These are phyloP conservation scores for Tenualosa thibaudeaui DNA, from an alignment of 2,797 vertebrate species.

Conservation along the genomic window DNA sequence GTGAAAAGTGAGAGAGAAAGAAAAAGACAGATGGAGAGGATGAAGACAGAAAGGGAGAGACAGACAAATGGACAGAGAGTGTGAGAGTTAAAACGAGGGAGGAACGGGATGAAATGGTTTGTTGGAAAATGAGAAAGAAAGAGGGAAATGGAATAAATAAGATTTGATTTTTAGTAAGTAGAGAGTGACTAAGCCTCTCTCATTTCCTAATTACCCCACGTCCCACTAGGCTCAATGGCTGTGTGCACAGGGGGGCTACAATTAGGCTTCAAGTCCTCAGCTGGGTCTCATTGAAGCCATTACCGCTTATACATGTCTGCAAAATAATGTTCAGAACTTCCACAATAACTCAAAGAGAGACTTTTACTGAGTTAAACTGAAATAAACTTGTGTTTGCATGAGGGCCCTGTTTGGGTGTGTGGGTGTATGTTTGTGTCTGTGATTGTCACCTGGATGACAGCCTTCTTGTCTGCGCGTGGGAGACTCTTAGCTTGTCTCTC, in stretches of 20 bases:
- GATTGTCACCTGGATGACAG: slow-evolving; percentile 89
- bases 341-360: not conserved
- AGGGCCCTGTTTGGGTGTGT: not conserved
- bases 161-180: not conserved
- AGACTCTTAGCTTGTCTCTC: slow-evolving; percentile 94
- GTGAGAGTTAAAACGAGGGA: not conserved
- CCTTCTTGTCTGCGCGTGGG: slow-evolving; percentile 94
- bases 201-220: not conserved
- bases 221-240: not conserved
- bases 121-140: not conserved
- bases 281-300: not conserved
- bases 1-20: too few relatives aligned
- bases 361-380: not conserved
- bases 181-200: not conserved
- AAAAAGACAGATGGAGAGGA: not conserved
- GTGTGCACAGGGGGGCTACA: not conserved
- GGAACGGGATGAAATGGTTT: not conserved
- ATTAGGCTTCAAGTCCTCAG: not conserved
- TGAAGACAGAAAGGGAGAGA: not conserved
- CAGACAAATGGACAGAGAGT: not conserved
- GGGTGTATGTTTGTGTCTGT: not conserved
- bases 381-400: not conserved
- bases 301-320: not conserved
- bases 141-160: not conserved
- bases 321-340: not conserved